Percentiles rank a stretch among this genome's conserved stretches.
Evolutionary conservation across 2,113 vertebrate species (phyloP).

Genomic region (Oenanthe melanoleuca): DNA sequence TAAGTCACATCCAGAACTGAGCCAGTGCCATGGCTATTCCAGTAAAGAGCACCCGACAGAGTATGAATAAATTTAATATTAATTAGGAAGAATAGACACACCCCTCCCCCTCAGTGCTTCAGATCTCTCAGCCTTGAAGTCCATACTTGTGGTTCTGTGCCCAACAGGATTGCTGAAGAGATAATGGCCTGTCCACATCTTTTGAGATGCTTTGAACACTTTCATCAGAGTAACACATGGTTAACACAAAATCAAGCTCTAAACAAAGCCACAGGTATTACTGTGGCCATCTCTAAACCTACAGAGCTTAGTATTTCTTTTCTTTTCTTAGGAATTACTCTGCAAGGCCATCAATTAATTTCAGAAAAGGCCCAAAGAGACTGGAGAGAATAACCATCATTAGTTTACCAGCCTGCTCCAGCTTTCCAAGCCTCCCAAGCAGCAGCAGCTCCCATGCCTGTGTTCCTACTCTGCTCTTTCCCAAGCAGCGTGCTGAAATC

Average conservation of each 20-base stretch:
- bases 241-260: not conserved
- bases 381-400: not conserved
- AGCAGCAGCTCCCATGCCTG: not conserved
- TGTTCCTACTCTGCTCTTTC: not conserved
- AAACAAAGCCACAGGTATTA: not conserved
- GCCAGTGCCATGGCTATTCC: not conserved
- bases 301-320: not conserved
- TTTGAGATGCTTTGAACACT: not conserved
- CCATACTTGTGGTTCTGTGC: not conserved
- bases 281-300: not conserved
- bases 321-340: not conserved
- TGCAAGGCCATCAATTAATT: not conserved
- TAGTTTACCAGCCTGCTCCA: not conserved
- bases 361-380: not conserved
- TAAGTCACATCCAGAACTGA: not conserved
- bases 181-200: not conserved
- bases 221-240: rapidly evolving
- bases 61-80: not conserved
- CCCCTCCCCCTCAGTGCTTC: not conserved
- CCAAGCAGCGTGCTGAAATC: slow-evolving; percentile 22
- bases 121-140: not conserved
- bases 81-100: not conserved
- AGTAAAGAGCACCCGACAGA: not conserved
- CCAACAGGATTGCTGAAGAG: rapidly evolving
- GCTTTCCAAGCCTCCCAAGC: not conserved